A percentile compares a stretch with the other conserved stretches of the same genome.
phyloP scores from a whole-genome alignment of 2,888 invertebrate genomes.

The Punctoribates punctum region DNA sequence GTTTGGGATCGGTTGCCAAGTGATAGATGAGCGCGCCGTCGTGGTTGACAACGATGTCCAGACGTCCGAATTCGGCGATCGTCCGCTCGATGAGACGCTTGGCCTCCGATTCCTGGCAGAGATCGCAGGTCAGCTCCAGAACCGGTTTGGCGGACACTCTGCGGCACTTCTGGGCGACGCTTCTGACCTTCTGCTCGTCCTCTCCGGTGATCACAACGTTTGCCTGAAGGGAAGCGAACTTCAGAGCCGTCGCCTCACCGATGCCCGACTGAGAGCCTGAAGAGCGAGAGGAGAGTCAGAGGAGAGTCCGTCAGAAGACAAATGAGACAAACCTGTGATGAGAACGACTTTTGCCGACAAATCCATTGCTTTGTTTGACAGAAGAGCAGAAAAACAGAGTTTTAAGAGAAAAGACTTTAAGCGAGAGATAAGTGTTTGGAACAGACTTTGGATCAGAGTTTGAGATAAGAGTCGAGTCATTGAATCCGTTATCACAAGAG shows the following conservation, averaged over 20 bases:
- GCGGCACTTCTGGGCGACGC: constrained; percentile 11
- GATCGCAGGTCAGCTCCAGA: constrained; percentile 5
- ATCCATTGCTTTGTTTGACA: not conserved
- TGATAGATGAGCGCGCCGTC: not conserved
- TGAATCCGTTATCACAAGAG: too few relatives aligned
- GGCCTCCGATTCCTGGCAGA: not conserved
- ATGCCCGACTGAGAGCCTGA: constrained; percentile 16
- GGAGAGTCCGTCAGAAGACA: not conserved
- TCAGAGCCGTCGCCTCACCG: not conserved
- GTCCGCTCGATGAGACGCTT: not conserved
- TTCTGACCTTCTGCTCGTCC: not conserved
- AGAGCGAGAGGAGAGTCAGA: not conserved
- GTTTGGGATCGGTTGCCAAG: not conserved
- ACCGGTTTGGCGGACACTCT: not conserved
- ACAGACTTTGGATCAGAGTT: too few relatives aligned
- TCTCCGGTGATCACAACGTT: constrained; percentile 17
- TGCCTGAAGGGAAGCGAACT: not conserved
- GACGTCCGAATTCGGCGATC: not conserved
- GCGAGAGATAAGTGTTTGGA: too few relatives aligned
- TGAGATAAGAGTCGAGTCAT: too few relatives aligned
- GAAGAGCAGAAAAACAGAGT: too few relatives aligned
- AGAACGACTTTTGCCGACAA: not conserved
- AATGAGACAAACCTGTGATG: not conserved
- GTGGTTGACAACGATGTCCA: constrained; percentile 30
- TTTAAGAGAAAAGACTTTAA: too few relatives aligned